Base-by-base conservation (phyloP, 2,113 vertebrate species). In the Alectura lathami region DNA sequence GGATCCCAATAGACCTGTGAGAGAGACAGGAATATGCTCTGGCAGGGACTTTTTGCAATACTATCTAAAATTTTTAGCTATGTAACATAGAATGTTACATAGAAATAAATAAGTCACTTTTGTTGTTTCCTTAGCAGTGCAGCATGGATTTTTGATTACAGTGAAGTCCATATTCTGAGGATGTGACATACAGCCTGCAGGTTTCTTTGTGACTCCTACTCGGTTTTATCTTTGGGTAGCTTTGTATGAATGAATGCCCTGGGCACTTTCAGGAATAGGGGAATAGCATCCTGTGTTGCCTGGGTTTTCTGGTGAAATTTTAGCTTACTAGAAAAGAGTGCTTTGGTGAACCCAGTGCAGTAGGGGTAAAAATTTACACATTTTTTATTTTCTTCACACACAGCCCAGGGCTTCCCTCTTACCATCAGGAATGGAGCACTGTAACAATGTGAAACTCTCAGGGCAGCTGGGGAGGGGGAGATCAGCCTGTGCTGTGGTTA, bases 1-100 rank as follows among this genome's bases (percentile, higher is more conserved):
- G 93, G 64, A 99, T 98, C 0, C 98, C 99, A n/a, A 98, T 98
- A 79, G 98, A 99, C 57, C 99, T 99, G 91, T 54, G 63, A 53
- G 62, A 95, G 75, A 64, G 63, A 91, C 14, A 79, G 68, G 51
- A 72, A 13, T 32, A 29, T 5, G 60, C 27, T 84, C 63, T 74
- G 72, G 14, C 51, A 67, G 43, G 17, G 21, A 29, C 15, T 62
- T n/a, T 54, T 57, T 72, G 48, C 36, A 69, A 24, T 66, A n/a
- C 20, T 56, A 1, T 66, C 81, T 17, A 43, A 29, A 51, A 8
- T 36, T 11, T 78, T 82, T 6, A 42, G 18, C 17, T 69, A 13
- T 47, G 38, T 60, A 13, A 62, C 4, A 6, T 40, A 27, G 63
- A 22, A 42, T 26, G 34, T 67, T 57, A 59, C 29, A 32, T 8